Base-by-base conservation (phyloP, 2,797 vertebrate species). In the Scarus forsteni region DNA sequence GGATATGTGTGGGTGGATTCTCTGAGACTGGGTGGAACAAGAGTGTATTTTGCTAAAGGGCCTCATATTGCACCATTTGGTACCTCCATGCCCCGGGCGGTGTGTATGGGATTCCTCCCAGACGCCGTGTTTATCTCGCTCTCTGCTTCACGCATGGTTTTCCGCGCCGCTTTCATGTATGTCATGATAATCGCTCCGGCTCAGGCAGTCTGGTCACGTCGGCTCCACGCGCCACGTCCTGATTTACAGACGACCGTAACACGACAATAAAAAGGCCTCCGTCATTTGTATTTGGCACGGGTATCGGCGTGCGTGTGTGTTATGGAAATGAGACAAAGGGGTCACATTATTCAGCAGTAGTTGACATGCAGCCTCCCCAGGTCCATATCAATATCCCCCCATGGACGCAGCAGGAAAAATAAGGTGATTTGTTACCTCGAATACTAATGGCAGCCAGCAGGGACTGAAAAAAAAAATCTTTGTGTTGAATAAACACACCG, bases 261-360 rank as follows among this genome's bases (percentile, higher is more conserved):
- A 72, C 60, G 69, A 66, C 80, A 64, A 69, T 57, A 66, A 55
- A 55, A 74, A 79, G 42, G 68, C n/a, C 56, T 73, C 38, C 66
- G 70, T 59, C 45, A 60, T 85, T 87, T 70, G 53, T 84, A 68
- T 84, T 78, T 70, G 52, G 48, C 39, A 34, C 6, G 8, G 60
- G 56, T 70, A 43, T 77, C 45, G 0, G 56, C 45, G 75, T 66
- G 73, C 70, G 71, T 40, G 49, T 84, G 69, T 79, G 67, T 73
- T 81, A 81, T 90, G 85, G 67, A 87, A 80, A 90, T 85, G 73
- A 84, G 81, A 73, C 57, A 44, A 60, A 65, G 67, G 63, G 83
- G 88, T 86, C 73, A 81, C 89, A 85, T 90, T 90, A 91, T 90
- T 92, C 88, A 84, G 79, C 80, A 48, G 77, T 68, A 27, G 84